These are phyloP conservation scores for Cepphus grylle DNA, from an alignment of 2,113 vertebrate species.

Conservation along the genomic window DNA sequence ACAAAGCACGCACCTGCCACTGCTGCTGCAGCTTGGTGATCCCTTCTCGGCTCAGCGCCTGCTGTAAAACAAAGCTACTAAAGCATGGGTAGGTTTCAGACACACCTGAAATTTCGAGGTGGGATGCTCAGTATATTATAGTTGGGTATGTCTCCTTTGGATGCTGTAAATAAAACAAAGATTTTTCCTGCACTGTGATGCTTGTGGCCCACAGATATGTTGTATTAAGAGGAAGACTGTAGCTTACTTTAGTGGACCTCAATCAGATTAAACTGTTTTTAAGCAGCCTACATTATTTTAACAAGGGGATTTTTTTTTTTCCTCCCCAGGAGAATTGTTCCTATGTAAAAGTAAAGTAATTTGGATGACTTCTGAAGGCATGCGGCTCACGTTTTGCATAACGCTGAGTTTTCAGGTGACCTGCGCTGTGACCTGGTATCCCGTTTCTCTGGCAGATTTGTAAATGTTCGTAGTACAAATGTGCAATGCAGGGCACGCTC, in stretches of 20 bases:
- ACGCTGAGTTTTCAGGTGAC: conserved; percentile 64
- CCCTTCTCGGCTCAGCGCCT: neutral
- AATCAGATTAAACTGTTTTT: neutral
- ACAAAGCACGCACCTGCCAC: neutral
- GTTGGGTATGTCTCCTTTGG: neutral
- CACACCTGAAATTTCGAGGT: neutral
- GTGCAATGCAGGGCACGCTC: neutral
- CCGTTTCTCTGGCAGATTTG: neutral
- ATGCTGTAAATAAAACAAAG: neutral
- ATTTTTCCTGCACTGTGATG: neutral
- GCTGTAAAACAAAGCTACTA: neutral
- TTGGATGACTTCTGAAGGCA: conserved; percentile 33
- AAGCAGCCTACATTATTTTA: conserved; percentile 12
- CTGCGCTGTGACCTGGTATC: conserved; percentile 54
- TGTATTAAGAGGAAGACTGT: neutral
- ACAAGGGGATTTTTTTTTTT: neutral
- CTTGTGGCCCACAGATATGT: neutral
- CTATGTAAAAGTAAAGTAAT: conserved; percentile 31
- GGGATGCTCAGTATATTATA: neutral
- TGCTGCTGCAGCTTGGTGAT: neutral
- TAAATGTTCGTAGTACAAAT: neutral
- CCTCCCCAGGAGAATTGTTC: neutral
- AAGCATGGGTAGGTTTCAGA: neutral
- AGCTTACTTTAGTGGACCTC: neutral
- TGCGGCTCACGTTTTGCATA: conserved; percentile 44